Evolutionary conservation across 2,113 vertebrate species (phyloP), one percentile per base, ranked within the genome.

Genomic region (Chloroceryle aenea): DNA sequence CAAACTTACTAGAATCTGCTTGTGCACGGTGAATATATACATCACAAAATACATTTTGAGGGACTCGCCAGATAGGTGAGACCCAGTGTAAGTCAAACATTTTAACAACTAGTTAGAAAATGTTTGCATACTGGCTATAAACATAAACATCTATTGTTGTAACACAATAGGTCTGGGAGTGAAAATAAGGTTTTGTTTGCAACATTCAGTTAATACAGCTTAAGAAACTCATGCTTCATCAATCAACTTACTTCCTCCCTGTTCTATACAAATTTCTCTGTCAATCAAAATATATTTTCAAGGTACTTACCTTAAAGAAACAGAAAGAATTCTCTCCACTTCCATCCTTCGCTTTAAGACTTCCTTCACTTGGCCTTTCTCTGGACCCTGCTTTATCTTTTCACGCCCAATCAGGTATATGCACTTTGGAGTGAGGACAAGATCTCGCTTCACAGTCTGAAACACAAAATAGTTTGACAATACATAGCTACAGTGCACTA

Each of bases 331-430:
- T 95, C 98, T 98, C 74, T 99, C 99, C 95, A 99, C 89, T 34
- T 99, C 99, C 6, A 99, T 99, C 86, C 95, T 97, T 71, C 99
- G 98, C 97, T 99, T 99, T 74, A 99, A 76, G 69, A 99, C 99
- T 89, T 99, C 99, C 12, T 98, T 99, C 95, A 99, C 99, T 38
- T 98, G 98, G 42, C 99, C 99, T 74, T 99, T 99, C 89, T 99
- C 99, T 4, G 99, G 98, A 12, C 99, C 99, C 80, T 99, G 99
- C 90, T 99, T 99, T 81, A 99, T 96, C 93, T 99, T 99, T 59
- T 99, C 99, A 71, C 99, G 98, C 59, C 99, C 99, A 9, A 99
- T 99, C 94, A 99, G 98, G 96, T 99, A 99, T 83, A 99, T 94
- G 77, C 98, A 98, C 96, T 99, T 99, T 0, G 99, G 99, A 13